A percentile compares a stretch with the other conserved stretches of the same genome.
Conservation (phyloP, 2,888 invertebrate genomes). For the Dynastes tityus region DNA sequence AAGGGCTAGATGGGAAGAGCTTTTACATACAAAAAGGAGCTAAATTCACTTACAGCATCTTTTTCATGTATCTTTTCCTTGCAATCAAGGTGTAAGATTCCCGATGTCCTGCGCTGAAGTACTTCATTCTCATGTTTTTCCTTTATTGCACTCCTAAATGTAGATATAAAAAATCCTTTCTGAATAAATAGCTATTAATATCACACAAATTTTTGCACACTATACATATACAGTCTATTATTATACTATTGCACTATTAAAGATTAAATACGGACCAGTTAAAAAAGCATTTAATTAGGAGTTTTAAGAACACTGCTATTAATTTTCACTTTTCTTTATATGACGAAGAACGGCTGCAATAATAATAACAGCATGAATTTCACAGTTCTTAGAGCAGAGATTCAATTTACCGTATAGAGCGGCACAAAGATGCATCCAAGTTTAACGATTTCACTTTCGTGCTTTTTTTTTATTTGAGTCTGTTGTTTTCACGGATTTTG, state of each 20-base stretch:
- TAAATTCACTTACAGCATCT: slow-evolving; percentile 73
- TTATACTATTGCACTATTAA: slow-evolving; percentile 22
- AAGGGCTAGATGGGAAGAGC: slow-evolving; percentile 62
- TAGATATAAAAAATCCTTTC: neutral
- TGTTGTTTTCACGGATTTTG: neutral
- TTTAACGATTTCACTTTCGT: slow-evolving; percentile 45
- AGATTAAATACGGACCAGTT: neutral
- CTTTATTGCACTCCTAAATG: slow-evolving; percentile 27
- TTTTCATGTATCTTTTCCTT: slow-evolving; percentile 79
- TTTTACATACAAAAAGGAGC: no score
- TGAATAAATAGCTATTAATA: neutral
- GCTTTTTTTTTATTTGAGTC: neutral
- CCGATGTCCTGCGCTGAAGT: slow-evolving; percentile 75
- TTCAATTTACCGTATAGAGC: slow-evolving; percentile 20
- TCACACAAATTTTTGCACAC: slow-evolving; percentile 35
- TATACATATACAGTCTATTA: neutral
- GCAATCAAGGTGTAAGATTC: slow-evolving; percentile 77
- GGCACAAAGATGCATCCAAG: slow-evolving; percentile 30
- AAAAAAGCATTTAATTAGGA: slow-evolving; percentile 9
- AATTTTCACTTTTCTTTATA: slow-evolving; percentile 18
- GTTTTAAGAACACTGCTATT: neutral
- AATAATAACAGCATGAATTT: slow-evolving; percentile 21
- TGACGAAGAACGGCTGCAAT: neutral
- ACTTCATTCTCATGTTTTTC: slow-evolving; percentile 73
- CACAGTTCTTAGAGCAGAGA: slow-evolving; percentile 32